These are phyloP conservation scores for Eucidaris tribuloides DNA, from an alignment of 35 echinoderm and acorn worm genomes.

Conservation along the genomic window DNA sequence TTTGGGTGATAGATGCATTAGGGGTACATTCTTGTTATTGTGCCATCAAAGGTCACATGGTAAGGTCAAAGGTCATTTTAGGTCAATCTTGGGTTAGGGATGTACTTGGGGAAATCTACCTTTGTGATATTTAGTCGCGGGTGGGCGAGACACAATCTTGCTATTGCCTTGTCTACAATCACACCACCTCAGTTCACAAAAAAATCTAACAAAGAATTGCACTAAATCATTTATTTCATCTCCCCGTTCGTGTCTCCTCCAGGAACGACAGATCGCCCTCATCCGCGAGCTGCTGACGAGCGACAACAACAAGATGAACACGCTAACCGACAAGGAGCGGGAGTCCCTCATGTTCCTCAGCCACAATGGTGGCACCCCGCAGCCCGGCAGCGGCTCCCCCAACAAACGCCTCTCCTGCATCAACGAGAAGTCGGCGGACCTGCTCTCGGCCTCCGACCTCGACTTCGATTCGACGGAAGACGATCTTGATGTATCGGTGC, in stretches of 20 bases:
- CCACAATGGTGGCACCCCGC: conserved; percentile 32
- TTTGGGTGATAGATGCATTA: too few species aligned
- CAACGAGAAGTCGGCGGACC: conserved; percentile 83
- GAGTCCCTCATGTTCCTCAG: conserved; percentile 88
- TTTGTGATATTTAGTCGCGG: too few species aligned
- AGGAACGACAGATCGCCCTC: conserved; percentile 84
- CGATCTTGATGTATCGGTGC: conserved; percentile 85
- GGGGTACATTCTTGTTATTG: too few species aligned
- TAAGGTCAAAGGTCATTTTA: too few species aligned
- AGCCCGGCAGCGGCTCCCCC: conserved; percentile 11
- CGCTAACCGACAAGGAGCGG: conserved; percentile 81
- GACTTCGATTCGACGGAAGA: conserved; percentile 95
- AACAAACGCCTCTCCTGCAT: conserved; percentile 76
- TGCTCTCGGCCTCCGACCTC: conserved; percentile 82
- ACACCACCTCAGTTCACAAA: neutral
- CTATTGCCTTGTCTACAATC: too few species aligned
- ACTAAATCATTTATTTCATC: too few species aligned
- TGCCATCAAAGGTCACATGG: too few species aligned
- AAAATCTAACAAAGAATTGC: too few species aligned
- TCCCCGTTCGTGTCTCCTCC: too few species aligned
- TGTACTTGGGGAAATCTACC: too few species aligned
- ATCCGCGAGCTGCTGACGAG: conserved; percentile 89
- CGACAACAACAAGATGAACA: conserved; percentile 67
- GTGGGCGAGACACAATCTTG: too few species aligned
- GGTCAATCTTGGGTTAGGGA: too few species aligned